Percentiles rank a stretch among this genome's conserved stretches.
phyloP scores from a whole-genome alignment of 2,888 invertebrate genomes.

The Nomada fabriciana region DNA sequence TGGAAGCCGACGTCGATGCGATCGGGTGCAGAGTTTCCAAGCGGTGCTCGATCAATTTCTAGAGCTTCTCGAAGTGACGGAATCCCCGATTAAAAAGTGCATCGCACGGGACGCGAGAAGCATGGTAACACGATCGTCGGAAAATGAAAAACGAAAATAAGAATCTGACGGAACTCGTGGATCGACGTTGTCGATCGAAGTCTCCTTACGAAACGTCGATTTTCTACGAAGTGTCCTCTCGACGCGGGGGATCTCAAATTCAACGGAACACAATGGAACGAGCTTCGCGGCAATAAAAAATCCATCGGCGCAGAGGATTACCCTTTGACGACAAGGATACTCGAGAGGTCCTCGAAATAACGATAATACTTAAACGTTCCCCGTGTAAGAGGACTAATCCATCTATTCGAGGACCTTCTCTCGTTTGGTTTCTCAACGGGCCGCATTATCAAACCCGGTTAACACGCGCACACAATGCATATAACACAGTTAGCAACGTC shows the following conservation, averaged over 20 bases:
- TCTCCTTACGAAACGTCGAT: no score
- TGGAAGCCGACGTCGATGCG: neutral
- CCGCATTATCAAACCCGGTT: conserved; percentile 48
- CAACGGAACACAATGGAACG: no score
- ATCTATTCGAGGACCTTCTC: neutral
- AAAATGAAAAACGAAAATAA: neutral
- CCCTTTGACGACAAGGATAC: neutral
- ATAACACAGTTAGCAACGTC: conserved; percentile 62
- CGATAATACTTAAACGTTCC: conserved; percentile 11
- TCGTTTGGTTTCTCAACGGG: conserved; percentile 5
- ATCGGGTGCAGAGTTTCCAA: conserved; percentile 15
- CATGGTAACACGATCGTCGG: neutral
- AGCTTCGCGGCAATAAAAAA: neutral
- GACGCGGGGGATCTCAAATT: neutral
- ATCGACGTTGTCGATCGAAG: neutral
- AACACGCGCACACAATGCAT: conserved; percentile 52
- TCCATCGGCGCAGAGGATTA: neutral
- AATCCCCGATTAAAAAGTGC: neutral
- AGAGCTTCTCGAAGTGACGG: conserved; percentile 28
- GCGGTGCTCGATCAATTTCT: conserved; percentile 31
- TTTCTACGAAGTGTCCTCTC: no score
- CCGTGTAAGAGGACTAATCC: conserved; percentile 2
- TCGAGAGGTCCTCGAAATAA: neutral
- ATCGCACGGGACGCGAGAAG: neutral
- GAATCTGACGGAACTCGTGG: neutral